These are phyloP conservation scores for Stomatorhinus walkeri DNA, from an alignment of 2,797 vertebrate genomes.

Conservation along the genomic window DNA sequence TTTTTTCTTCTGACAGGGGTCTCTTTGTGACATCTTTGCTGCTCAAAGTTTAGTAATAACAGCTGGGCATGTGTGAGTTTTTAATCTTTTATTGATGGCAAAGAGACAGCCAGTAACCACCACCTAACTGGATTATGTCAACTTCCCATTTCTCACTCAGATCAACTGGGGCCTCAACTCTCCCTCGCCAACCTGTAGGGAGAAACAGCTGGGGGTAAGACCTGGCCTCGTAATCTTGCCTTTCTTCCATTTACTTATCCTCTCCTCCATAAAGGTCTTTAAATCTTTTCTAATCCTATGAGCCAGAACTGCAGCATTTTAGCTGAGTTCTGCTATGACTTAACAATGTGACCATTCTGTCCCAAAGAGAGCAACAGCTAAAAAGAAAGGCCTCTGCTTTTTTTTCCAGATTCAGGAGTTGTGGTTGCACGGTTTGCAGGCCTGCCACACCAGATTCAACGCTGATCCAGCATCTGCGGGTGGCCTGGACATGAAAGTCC, in stretches of 20 bases:
- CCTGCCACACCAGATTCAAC: constrained; percentile 6
- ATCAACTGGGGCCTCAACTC: constrained; percentile 38
- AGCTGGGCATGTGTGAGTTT: constrained; percentile 45
- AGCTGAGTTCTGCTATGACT: neutral
- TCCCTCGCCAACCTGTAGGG: constrained; percentile 36
- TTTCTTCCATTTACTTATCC: constrained; percentile 20
- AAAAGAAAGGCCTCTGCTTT: neutral
- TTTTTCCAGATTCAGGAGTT: neutral
- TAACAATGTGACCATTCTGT: constrained; percentile 14
- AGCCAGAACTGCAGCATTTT: neutral
- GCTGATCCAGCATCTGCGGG: neutral
- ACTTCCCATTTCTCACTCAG: constrained; percentile 51
- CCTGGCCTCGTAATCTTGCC: neutral
- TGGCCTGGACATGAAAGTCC: constrained; percentile 13
- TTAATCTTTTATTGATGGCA: constrained; percentile 35
- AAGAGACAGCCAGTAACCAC: constrained; percentile 35
- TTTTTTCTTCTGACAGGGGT: constrained; percentile 49
- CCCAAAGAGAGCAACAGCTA: constrained; percentile 6
- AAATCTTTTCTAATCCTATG: constrained; percentile 20
- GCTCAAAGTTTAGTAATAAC: constrained; percentile 44
- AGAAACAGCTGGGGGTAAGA: constrained; percentile 28
- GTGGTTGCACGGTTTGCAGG: neutral
- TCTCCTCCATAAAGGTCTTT: neutral
- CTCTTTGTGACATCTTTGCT: constrained; percentile 40
- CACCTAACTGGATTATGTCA: constrained; percentile 49